Percentiles rank a stretch among this genome's conserved stretches.
Evolutionary conservation across 2,797 vertebrate genomes (phyloP).

Genomic region (Characodon lateralis): DNA sequence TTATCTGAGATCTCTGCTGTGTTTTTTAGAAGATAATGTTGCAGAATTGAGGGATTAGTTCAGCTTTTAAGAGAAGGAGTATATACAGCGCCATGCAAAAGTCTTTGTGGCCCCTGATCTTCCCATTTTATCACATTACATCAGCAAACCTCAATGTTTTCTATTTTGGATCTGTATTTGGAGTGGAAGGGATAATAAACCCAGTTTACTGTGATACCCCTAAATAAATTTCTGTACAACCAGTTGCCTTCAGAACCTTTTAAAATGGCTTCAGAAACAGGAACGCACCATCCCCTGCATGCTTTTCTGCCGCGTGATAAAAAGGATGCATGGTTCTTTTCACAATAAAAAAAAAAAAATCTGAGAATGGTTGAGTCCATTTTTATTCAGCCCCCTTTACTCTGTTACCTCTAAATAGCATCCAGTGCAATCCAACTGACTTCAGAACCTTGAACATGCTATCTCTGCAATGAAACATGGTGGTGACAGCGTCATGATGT

Average conservation of each 20-base stretch:
- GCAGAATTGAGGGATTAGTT: conserved; percentile 12
- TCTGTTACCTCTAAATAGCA: too few species aligned
- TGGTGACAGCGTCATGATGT: too few species aligned
- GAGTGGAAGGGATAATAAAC: neutral
- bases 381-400: too few species aligned
- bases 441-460: neutral
- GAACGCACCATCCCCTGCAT: too few species aligned
- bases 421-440: too few species aligned
- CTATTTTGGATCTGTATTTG: neutral
- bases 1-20: conserved; percentile 5
- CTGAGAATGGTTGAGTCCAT: too few species aligned
- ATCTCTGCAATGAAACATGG: too few species aligned
- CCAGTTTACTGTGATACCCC: neutral
- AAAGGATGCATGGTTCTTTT: too few species aligned
- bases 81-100: neutral
- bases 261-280: too few species aligned
- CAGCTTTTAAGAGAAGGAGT: neutral
- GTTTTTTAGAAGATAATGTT: conserved; percentile 8
- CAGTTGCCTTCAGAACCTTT: neutral
- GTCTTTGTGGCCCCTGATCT: neutral
- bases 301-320: too few species aligned
- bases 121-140: neutral
- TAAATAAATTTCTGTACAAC: neutral
- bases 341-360: too few species aligned
- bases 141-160: neutral